Percentiles rank a stretch among this genome's conserved stretches.
Evolutionary conservation across 30 jellyfish, hydroid and myxozoan species (phyloP).

Genomic region (Clytia hemisphaerica): DNA sequence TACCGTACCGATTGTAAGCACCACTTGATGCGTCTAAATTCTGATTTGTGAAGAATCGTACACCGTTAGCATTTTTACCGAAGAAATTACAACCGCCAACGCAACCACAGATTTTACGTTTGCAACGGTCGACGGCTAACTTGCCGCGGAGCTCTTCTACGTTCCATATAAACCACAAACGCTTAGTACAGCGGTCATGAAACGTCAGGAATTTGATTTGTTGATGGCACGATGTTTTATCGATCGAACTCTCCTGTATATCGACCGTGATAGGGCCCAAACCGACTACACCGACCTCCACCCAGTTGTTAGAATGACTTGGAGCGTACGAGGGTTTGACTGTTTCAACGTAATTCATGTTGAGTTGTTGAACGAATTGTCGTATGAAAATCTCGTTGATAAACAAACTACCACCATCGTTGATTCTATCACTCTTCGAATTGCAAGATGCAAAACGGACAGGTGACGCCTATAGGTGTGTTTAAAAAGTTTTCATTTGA

Average conservation of each 20-base stretch:
- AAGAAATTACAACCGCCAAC: conserved; percentile 93
- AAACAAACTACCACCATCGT: conserved; percentile 74
- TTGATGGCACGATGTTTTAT: conserved; percentile 23
- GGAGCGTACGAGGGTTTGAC: conserved; percentile 28
- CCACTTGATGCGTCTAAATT: conserved; percentile 67
- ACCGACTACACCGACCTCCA: conserved; percentile 76
- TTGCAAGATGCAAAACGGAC: conserved; percentile 63
- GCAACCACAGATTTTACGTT: conserved; percentile 77
- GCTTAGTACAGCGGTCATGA: conserved; percentile 56
- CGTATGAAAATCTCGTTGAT: conserved; percentile 54
- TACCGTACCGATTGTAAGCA: conserved; percentile 73
- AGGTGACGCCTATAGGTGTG: conserved; percentile 75
- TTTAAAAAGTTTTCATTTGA: too few species aligned
- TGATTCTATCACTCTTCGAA: conserved; percentile 37
- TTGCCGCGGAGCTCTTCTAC: conserved; percentile 43
- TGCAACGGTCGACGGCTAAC: conserved; percentile 71
- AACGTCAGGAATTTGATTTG: conserved; percentile 53
- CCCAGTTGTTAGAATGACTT: conserved; percentile 74
- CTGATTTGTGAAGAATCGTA: conserved; percentile 75
- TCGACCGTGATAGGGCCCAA: conserved; percentile 93
- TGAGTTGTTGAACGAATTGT: conserved; percentile 78
- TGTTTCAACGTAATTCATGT: conserved; percentile 34
- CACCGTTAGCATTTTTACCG: conserved; percentile 91
- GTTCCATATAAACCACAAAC: conserved; percentile 91
- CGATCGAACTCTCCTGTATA: conserved; percentile 13